Percentiles rank a stretch among this genome's conserved stretches.
Evolutionary conservation across 53 echinoderm and acorn worm species (phyloP).

Genomic region (Zoroaster sp.): DNA sequence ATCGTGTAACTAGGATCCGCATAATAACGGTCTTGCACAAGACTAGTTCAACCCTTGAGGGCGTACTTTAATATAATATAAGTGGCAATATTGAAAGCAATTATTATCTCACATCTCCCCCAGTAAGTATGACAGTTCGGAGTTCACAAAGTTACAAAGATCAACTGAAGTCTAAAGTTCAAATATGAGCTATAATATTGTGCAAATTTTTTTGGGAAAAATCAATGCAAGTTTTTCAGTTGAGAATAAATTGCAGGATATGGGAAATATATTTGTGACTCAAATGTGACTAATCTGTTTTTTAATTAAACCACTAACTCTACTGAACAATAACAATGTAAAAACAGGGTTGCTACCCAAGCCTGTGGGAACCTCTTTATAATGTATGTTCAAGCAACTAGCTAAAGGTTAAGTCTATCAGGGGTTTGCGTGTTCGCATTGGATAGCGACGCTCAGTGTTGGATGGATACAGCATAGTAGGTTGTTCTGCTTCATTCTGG

Average conservation of each 20-base stretch:
- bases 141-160: too few species aligned
- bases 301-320: background rate
- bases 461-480: background rate
- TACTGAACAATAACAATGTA: background rate
- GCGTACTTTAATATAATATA: background rate
- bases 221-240: background rate
- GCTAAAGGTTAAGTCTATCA: background rate
- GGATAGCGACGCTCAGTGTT: background rate
- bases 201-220: background rate
- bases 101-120: background rate
- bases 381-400: background rate
- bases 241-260: background rate
- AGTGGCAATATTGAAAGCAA: background rate
- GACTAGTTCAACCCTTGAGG: background rate
- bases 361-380: too few species aligned
- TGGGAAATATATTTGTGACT: too few species aligned
- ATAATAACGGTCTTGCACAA: too few species aligned
- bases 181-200: background rate
- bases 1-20: too few species aligned
- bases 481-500: background rate
- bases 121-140: background rate
- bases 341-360: too few species aligned
- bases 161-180: too few species aligned
- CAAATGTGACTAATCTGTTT: background rate
- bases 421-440: too few species aligned